phyloP scores from a whole-genome alignment of 2,113 vertebrate species.

The Jacana jacana region DNA sequence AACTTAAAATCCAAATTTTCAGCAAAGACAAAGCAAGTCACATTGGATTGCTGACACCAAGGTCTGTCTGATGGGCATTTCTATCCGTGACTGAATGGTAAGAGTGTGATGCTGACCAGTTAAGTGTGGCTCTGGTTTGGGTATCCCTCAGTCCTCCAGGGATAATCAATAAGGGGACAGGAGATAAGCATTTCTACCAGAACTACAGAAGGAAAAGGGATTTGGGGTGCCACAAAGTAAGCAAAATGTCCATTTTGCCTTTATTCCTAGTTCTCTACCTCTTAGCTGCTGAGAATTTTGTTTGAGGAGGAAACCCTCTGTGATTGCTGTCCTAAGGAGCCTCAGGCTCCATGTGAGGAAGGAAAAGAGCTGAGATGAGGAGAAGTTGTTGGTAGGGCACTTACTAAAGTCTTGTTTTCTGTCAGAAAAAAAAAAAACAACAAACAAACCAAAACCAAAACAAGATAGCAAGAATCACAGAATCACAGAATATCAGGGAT shows the following conservation, averaged over 20 bases:
- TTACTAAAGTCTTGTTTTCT: background rate
- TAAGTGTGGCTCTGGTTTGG: background rate
- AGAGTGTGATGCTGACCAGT: background rate
- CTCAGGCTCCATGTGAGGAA: background rate
- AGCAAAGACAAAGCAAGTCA: background rate
- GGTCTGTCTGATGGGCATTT: background rate
- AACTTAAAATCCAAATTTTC: background rate
- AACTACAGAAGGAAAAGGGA: background rate
- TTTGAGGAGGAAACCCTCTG: background rate
- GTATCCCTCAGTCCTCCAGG: background rate
- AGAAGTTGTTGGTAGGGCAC: background rate
- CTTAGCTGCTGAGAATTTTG: background rate
- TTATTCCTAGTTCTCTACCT: background rate
- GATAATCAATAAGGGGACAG: background rate
- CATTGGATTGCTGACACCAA: background rate
- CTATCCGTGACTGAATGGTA: background rate
- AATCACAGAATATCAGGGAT: no score
- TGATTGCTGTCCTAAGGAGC: background rate
- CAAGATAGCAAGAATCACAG: no score
- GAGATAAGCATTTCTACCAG: background rate
- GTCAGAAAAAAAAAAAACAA: background rate
- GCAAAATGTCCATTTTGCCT: background rate
- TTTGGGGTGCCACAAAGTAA: background rate
- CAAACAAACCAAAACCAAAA: no score
- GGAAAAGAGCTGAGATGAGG: slow-evolving; percentile 11